Evolutionary conservation across 2,888 invertebrate genomes (phyloP), one percentile per base, ranked within the genome.

Genomic region (Amitus sp.): DNA sequence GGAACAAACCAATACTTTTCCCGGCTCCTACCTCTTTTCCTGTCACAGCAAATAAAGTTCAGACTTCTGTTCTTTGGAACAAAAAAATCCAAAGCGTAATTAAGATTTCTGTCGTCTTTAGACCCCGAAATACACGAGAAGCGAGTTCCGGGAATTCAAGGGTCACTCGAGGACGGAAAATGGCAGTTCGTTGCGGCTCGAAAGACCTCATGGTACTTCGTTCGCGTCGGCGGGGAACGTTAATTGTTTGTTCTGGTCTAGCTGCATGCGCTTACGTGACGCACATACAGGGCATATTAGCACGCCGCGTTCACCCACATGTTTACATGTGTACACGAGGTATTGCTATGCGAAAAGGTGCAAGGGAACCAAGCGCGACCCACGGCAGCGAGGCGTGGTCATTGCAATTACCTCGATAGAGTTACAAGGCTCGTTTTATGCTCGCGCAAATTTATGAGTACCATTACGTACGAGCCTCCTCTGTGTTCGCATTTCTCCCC

Each of bases 361-460:
- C 69, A 73, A 74, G 71, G 62, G 64, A 66, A 51, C 63, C 66
- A 62, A 68, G 63, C 60, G 64, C 66, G 68, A 71, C 70, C 70
- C 65, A 69, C 71, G 71, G 74, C 72, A 68, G 65, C 71, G 72
- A 76, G 77, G 78, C 76, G 78, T 77, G 77, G 77, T 73, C 73
- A 67, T 65, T 51, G 73, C 75, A 78, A 78, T 78, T 78, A 76
- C 72, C 76, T 72, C 71, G 76, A 77, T 77, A 77, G 74, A 77
- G 76, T 76, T 78, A 76, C 76, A 77, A 77, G 75, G 73, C 76
- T 76, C 74, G 75, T 73, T 78, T 77, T 75, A 70, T 74, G 73
- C 73, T 71, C 67, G 70, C 72, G 69, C 73, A 69, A 78, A 78
- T 77, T 78, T 77, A 78, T 78, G 76, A 76, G 70, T 68, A 71